Percentiles rank a stretch among this genome's conserved stretches.
These are phyloP conservation scores for Balearica regulorum DNA, from an alignment of 2,797 vertebrate genomes.

Conservation along the genomic window DNA sequence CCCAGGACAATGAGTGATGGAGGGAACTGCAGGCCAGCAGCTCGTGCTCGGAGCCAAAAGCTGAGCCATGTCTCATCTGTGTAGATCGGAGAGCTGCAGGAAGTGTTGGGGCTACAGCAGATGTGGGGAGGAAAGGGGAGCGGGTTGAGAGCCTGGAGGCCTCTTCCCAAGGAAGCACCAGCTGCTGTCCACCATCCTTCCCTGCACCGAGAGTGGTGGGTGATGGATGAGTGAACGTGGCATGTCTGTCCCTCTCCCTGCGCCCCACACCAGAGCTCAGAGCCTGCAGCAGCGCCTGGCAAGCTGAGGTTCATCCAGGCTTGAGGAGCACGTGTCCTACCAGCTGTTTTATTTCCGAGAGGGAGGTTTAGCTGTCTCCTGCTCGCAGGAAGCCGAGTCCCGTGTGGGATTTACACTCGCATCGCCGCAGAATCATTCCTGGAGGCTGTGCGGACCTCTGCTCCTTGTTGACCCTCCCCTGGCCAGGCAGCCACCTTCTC, in stretches of 20 bases:
- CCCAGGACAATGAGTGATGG: background rate
- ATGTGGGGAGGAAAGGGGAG: background rate
- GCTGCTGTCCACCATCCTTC: background rate
- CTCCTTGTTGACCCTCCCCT: background rate
- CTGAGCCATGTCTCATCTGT: background rate
- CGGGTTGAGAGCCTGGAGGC: background rate
- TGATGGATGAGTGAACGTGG: background rate
- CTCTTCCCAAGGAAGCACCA: background rate
- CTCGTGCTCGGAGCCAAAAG: background rate
- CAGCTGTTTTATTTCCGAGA: background rate
- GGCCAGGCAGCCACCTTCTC: background rate
- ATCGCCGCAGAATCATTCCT: background rate
- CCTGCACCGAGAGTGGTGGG: background rate
- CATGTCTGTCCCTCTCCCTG: background rate
- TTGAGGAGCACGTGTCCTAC: background rate
- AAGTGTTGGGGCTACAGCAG: background rate
- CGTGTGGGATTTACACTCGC: background rate
- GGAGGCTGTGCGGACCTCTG: background rate
- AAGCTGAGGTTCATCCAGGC: background rate
- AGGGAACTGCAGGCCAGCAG: background rate
- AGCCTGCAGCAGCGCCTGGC: background rate
- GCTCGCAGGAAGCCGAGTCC: rapidly evolving
- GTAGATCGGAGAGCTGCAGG: background rate
- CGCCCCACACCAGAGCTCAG: background rate
- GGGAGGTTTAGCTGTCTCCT: background rate